Evolutionary conservation across 2,888 invertebrate species (phyloP).

Genomic region (Macrosoma leucophasiata): DNA sequence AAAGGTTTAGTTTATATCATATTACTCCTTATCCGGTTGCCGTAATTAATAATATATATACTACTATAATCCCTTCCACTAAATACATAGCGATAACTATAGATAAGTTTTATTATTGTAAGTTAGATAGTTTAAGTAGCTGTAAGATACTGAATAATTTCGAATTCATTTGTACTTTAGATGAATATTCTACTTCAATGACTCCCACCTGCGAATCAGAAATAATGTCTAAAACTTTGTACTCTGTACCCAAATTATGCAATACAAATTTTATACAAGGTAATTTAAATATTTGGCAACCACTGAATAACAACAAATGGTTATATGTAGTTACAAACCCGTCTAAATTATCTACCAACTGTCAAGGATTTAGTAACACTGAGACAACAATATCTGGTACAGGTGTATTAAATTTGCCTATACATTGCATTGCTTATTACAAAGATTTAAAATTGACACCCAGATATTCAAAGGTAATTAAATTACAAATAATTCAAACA

Average conservation of each 20-base stretch:
- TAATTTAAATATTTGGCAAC: slow-evolving; percentile 19
- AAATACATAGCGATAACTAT: slow-evolving; percentile 11
- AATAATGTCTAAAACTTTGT: slow-evolving; percentile 15
- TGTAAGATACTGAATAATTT: slow-evolving; percentile 3
- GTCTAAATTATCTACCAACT: slow-evolving; percentile 15
- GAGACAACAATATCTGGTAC: not conserved
- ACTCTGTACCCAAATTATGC: slow-evolving; percentile 1
- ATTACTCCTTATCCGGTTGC: too few species aligned
- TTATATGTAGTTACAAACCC: slow-evolving; percentile 18
- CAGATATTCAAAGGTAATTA: not conserved
- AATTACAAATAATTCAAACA: not conserved
- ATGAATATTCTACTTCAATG: not conserved
- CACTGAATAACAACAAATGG: slow-evolving; percentile 18
- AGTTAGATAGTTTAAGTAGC: slow-evolving; percentile 4
- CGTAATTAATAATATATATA: slow-evolving; percentile 10
- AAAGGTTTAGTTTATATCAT: slow-evolving; percentile 6
- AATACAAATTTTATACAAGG: slow-evolving; percentile 9
- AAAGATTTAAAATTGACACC: not conserved
- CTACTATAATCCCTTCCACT: slow-evolving; percentile 3
- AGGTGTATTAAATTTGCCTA: not conserved
- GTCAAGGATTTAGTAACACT: not conserved
- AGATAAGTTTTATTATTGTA: slow-evolving; percentile 9
- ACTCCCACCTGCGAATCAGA: slow-evolving; percentile 21
- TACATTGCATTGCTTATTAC: not conserved
- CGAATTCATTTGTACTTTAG: slow-evolving; percentile 10